Base-by-base conservation (phyloP, 1,140 invertebrate species). In the Trialeurodes vaporariorum region DNA sequence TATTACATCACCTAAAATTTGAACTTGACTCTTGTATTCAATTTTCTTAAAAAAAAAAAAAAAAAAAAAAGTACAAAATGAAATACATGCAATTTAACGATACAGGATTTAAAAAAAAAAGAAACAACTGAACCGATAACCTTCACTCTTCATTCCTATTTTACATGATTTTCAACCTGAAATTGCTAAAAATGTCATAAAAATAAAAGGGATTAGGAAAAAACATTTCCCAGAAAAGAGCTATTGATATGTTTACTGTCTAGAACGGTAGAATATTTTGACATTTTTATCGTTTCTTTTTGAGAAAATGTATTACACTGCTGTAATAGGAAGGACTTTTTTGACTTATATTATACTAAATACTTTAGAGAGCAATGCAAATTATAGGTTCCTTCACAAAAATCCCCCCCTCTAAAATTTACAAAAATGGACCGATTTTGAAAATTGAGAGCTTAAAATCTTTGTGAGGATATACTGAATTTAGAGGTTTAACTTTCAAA, bases 171-270 rank as follows among this genome's bases (percentile, higher is more conserved):
- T 49, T 49, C 17, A 5, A 49, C 34, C 34, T 49, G 34, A 17
- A 49, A 49, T 49, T 49, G 34, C 34, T 17, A 49, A 49, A 5
- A 49, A 49, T 49, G 34, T 5, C 34, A 49, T 49, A 49, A 49
- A 49, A 5, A 49, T 49, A 9, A 49, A 49, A 17, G 5, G 34
- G 34, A 49, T 49, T 49, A 49, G 34, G 34, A 49, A 17, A 17
- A 49, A 17, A 49, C 5, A 49, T 49, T 49, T 49, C 17, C 34
- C 34, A 49, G 17, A 49, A 49, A 17, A 49, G 34, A 49, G 5
- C 34, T 49, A 49, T 49, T 49, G 34, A 49, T 49, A 49, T 49
- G 34, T 49, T 49, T 49, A n/a, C n/a, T n/a, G n/a, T n/a, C n/a
- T n/a, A 17, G 34, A 49, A 17, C 34, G 5, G 34, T 5, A 49